Conservation (phyloP, 2,113 vertebrate genomes). For the Syrmaticus mikado region DNA sequence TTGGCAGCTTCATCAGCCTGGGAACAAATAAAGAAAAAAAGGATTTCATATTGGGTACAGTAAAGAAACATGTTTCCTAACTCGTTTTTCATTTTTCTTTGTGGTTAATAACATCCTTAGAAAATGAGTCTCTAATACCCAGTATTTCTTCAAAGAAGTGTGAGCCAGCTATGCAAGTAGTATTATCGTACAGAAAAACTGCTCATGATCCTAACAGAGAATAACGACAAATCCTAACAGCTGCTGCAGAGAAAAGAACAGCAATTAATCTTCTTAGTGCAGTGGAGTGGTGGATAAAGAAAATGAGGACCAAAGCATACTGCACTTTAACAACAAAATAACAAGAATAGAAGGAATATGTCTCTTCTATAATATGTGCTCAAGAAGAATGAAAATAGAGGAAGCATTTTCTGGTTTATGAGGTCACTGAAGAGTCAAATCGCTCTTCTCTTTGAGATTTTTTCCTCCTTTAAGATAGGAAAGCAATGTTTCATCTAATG, state of each 20-base stretch:
- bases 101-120: background rate
- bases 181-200: background rate
- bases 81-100: background rate
- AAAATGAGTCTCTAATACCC: background rate
- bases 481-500: background rate
- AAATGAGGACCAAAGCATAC: background rate
- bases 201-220: background rate
- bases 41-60: background rate
- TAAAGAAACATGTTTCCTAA: background rate
- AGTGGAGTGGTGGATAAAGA: background rate
- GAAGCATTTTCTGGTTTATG: background rate
- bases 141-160: background rate
- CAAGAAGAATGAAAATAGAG: background rate
- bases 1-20: constrained; percentile 85
- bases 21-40: constrained; percentile 13
- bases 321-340: background rate
- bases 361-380: background rate
- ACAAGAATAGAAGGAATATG: background rate
- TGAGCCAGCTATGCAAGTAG: rapidly evolving
- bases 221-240: background rate
- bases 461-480: background rate
- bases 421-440: background rate
- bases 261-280: background rate
- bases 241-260: background rate
- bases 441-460: background rate